Evolutionary conservation across 2,113 vertebrate species (phyloP), one percentile per base, ranked within the genome.

Genomic region (Mobula birostris): DNA sequence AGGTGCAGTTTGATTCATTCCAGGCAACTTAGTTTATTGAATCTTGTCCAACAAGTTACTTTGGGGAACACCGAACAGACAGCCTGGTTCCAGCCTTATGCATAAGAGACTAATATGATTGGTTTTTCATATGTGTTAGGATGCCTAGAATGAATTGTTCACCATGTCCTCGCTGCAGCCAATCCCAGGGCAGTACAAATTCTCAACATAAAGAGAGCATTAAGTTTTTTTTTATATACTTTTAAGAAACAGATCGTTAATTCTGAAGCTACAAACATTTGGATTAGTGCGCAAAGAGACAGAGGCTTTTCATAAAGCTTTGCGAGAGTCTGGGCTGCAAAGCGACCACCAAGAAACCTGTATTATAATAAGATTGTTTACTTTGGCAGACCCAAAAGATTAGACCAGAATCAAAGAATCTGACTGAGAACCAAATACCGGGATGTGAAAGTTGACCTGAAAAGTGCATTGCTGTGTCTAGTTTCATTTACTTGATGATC

Each of bases 301-400:
- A 19, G 9, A 1, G 21, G 27, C 17, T 88, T 88, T 88, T 66
- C 6, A 90, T 32, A 63, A 66, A 19, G 85, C 17, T 90, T 90
- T 90, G 85, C n/a, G n/a, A 90, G 61, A 32, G 29, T 90, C 61
- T 90, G 85, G 85, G 29, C 77, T 90, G 61, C 66, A 90, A 68
- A 66, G 32, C 61, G 61, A 66, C 61, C 61, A 90, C 85, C 58
- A 32, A 32, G 61, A 90, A 90, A 68, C 32, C 29, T 17, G 85
- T 32, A 66, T 68, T 66, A 66, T 36, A 90, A 63, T 87, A 48
- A 87, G 83, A 2, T 61, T 87, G 11, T 68, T 90, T 90, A 29
- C 61, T 90, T 68, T 90, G 85, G 85, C 85, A 90, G 61, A 66
- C n/a, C 85, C 7, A 17, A 56, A 66, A 15, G 14, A 32, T 90